Base-by-base conservation (phyloP, 2,797 vertebrate genomes). In the Clarias laeviceps region DNA sequence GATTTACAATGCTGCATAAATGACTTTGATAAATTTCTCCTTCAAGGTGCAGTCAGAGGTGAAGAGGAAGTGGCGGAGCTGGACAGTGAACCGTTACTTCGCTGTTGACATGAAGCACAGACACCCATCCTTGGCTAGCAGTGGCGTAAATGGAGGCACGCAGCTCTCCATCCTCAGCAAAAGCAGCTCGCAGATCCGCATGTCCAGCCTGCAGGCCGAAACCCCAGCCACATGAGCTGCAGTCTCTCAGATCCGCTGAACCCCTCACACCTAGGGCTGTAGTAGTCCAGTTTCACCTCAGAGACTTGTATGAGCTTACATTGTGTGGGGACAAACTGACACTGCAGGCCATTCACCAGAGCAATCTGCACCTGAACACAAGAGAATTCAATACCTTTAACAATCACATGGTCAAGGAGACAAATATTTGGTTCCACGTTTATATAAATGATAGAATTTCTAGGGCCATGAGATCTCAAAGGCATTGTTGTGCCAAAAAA, bases 131-230 rank as follows among this genome's bases (percentile, higher is more conserved):
- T 92, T 99, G 96, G 98, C 97, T 89, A 99, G 98, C 97, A 99
- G 98, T 54, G 98, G 98, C 40, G 97, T 97, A 92, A 99, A 99
- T 50, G 98, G 98, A 82, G 98, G 98, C 86, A 99, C 98, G 40
- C 98, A 99, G 92, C 96, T 99, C 90, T 99, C 98, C 90, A 99
- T 99, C 93, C 97, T 99, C 91, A 99, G 98, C 97, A 99, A 99
- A 95, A 99, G 98, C 97, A 99, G 98, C 95, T 99, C 98, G 68
- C 98, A 99, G 96, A 99, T 99, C 90, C 97, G 98, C 88, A 98
- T 99, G 98, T 99, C 97, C 85, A 97, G 97, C 93, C 96, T 97
- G 77, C 97, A 97, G 88, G 97, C 97, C 0, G 98, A 99, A 95
- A 90, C 88, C n/a, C 89, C 83, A n/a, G 88, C 89, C 77, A 90